Base-by-base conservation (phyloP, 1,140 invertebrate species). In the Asbolus verrucosus region DNA sequence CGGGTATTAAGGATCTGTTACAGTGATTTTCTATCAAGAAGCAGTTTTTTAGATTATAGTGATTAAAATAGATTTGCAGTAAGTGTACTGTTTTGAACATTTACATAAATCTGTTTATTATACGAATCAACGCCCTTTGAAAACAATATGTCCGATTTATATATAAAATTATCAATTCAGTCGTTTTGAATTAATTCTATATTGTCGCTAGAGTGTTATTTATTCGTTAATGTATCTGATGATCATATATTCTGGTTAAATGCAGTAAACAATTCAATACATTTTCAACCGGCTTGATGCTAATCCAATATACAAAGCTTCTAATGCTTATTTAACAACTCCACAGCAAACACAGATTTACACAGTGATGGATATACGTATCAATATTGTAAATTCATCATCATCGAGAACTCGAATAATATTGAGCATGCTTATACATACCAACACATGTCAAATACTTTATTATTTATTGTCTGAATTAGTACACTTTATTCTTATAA, bases 311-410 rank as follows among this genome's bases (percentile, higher is more conserved):
- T n/a, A n/a, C n/a, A n/a, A 54, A 54, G 46, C 46, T 19, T 54
- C 19, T 24, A 21, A 21, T 14, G 46, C 46, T 54, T 54, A 27
- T 54, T 11, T 54, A 54, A 54, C 46, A 54, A 54, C 21, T 16
- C 6, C 9, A 27, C 46, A 54, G 21, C 46, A 14, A 54, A 24
- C 46, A 36, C 46, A 24, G 18, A 24, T 27, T 11, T 13, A 54
- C 46, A 54, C 46, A 54, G 18, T n/a, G 19, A 27, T 54, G 14
- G 46, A 24, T n/a, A 27, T 21, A 27, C 43, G 9, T 50, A 50
- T 21, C 27, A 54, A 54, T 54, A 27, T 54, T 27, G 18, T 50
- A 21, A 27, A 18, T 27, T 21, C 46, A 54, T 54, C 27, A n/a
- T n/a, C n/a, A n/a, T n/a, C n/a, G n/a, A 21, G 27, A 24, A 11